Evolutionary conservation across 2,797 vertebrate genomes (phyloP).

Genomic region (Chrysocyon brachyurus): DNA sequence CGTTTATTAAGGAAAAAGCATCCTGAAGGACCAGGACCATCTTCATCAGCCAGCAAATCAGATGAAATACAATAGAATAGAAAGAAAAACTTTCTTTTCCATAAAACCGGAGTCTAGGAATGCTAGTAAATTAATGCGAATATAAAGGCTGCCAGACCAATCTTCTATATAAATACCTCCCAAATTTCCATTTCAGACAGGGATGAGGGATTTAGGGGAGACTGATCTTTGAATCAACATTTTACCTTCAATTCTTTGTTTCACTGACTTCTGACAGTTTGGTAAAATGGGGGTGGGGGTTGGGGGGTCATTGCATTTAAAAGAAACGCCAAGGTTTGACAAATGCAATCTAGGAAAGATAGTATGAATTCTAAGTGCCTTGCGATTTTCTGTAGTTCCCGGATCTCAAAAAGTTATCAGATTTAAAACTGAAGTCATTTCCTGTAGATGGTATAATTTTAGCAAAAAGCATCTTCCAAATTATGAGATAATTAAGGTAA

Average conservation of each 20-base stretch:
- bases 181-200: slow-evolving; percentile 64
- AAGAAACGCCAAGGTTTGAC: slow-evolving; percentile 53
- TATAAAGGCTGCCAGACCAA: slow-evolving; percentile 50
- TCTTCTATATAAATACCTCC: slow-evolving; percentile 62
- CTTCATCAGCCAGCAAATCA: slow-evolving; percentile 18
- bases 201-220: slow-evolving; percentile 53
- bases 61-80: slow-evolving; percentile 36
- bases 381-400: slow-evolving; percentile 62
- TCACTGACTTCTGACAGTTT: slow-evolving; percentile 76
- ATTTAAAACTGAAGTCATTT: slow-evolving; percentile 66
- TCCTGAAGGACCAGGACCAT: neutral
- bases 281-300: slow-evolving; percentile 57
- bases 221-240: slow-evolving; percentile 70
- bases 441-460: slow-evolving; percentile 43
- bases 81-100: slow-evolving; percentile 61
- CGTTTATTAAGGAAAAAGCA: slow-evolving; percentile 56
- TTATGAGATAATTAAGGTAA: slow-evolving; percentile 54
- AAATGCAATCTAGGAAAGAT: slow-evolving; percentile 66
- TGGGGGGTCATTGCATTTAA: slow-evolving; percentile 64
- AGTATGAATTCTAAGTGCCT: slow-evolving; percentile 68
- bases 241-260: slow-evolving; percentile 79
- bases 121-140: slow-evolving; percentile 68
- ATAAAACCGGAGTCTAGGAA: slow-evolving; percentile 58
- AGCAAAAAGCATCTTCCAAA: slow-evolving; percentile 57
- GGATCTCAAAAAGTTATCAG: slow-evolving; percentile 56